These are phyloP conservation scores for Nesometra sesokonis DNA, from an alignment of 35 echinoderm and acorn worm species.

Conservation along the genomic window DNA sequence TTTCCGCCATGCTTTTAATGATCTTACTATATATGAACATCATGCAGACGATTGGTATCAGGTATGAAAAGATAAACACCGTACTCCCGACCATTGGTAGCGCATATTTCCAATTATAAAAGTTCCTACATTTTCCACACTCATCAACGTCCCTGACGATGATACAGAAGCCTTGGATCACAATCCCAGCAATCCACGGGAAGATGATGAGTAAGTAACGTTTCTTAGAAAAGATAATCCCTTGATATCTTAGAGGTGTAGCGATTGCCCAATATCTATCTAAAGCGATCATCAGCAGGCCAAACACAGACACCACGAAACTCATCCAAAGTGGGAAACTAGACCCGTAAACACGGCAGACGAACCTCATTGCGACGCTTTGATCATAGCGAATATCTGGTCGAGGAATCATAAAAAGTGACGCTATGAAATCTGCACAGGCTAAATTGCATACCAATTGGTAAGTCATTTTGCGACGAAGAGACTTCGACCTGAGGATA, in stretches of 20 bases:
- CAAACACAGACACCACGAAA: background rate
- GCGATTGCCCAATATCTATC: background rate
- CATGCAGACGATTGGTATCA: background rate
- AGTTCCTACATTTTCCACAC: background rate
- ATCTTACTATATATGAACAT: background rate
- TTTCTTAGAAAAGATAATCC: background rate
- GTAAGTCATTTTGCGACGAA: background rate
- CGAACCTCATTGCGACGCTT: background rate
- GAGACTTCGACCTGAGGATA: background rate
- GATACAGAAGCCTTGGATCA: background rate
- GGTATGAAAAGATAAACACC: background rate
- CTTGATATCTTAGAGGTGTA: background rate
- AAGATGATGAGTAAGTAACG: background rate
- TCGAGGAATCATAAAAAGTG: background rate
- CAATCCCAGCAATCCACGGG: background rate
- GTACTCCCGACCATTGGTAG: background rate
- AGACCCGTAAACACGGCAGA: background rate
- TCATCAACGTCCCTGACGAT: background rate
- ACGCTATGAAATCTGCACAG: background rate
- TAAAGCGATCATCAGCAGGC: background rate
- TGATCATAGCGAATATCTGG: background rate
- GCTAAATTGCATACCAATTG: background rate
- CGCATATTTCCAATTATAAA: background rate
- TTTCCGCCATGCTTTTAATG: background rate
- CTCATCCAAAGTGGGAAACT: background rate